Base-by-base conservation (phyloP, 2,888 invertebrate species). In the Orthosia gothica region DNA sequence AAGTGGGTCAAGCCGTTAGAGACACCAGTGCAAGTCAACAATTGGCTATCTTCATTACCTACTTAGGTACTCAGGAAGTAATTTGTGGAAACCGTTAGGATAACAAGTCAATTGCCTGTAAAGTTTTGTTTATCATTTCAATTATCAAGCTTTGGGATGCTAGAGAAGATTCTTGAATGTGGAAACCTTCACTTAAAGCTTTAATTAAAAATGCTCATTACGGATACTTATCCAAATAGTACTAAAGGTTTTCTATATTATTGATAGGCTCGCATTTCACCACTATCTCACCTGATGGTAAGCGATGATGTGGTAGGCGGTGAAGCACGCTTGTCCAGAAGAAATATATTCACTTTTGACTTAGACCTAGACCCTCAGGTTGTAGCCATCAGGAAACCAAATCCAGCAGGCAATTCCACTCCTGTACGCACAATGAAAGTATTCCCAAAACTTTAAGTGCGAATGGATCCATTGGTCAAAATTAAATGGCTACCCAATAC, bases 1-100 rank as follows among this genome's bases (percentile, higher is more conserved):
- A 86, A 82, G 76, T 74, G 58, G 81, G 71, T 54, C 73, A 66
- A 52, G 61, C 76, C 72, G 71, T 76, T 86, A 70, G 67, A 66
- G 54, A 68, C 71, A 77, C 76, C 71, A 83, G 64, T 69, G 65
- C 63, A 61, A 69, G 75, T 75, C 73, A 77, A 85, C 74, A 81
- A 75, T 76, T 59, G 64, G 18, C 52, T 45, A 76, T 68, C 64
- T 67, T 81, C 64, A 77, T 77, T 77, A 50, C 58, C 13, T 18
- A 40, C 16, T 67, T 20, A 67, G 55, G 66, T 13, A 50, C 49
- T 54, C 13, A 13, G 65, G 18, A 79, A 55, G 11, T 47, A 77
- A 62, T 55, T 49, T 49, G 23, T 26, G 20, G n/a, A 20, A 26
- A 77, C 54, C 13, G 26, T 75, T 71, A 18, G 15, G 16, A 40